Percentiles rank a stretch among this genome's conserved stretches.
Conservation (phyloP, 1,140 invertebrate species). For the Ladona fulva region DNA sequence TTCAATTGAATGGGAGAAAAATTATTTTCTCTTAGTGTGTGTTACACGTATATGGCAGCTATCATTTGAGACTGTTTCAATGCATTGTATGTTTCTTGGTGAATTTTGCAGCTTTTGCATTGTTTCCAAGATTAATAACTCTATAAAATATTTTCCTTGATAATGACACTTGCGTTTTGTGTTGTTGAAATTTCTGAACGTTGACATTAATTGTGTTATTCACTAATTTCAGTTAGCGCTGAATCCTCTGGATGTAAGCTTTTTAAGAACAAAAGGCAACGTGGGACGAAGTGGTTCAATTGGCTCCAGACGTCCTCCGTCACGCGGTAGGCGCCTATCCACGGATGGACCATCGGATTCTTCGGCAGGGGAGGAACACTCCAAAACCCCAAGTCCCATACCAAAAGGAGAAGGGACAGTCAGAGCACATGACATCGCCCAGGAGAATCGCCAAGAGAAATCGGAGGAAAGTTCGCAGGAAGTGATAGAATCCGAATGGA, state of each 20-base stretch:
- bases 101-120: too few species aligned
- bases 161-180: too few species aligned
- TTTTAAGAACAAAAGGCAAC: conserved; percentile 40
- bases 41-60: too few species aligned
- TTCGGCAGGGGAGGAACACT: not conserved
- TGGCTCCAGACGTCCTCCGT: conserved; percentile 37
- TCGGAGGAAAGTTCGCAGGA: too few species aligned
- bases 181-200: too few species aligned
- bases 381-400: not conserved
- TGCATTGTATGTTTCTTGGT: too few species aligned
- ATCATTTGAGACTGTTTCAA: too few species aligned
- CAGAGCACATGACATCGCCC: not conserved
- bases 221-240: conserved; percentile 39
- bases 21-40: too few species aligned
- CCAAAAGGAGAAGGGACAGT: not conserved
- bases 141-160: too few species aligned
- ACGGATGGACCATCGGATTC: not conserved
- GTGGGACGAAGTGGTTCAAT: conserved; percentile 39
- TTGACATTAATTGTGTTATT: not conserved
- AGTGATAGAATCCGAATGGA: not conserved
- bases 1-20: too few species aligned
- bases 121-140: too few species aligned
- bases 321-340: conserved; percentile 35
- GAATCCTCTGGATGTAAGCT: conserved; percentile 41
- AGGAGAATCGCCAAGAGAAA: not conserved